Percentiles rank a stretch among this genome's conserved stretches.
Conservation (phyloP, 2,797 vertebrate genomes). For the Hipposideros larvatus region DNA sequence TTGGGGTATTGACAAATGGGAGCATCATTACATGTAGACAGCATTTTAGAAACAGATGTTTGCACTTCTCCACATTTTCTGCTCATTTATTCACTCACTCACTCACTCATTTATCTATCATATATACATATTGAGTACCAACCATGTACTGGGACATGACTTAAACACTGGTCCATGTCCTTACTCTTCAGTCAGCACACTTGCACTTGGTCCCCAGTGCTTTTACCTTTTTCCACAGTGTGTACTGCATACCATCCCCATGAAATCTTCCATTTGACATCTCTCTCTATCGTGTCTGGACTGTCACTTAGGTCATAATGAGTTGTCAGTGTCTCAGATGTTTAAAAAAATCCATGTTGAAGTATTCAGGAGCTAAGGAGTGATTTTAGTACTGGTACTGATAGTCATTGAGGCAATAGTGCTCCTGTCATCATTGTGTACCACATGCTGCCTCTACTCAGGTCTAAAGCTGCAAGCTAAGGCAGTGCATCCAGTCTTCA, state of each 20-base stretch:
- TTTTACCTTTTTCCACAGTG: neutral
- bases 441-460: neutral
- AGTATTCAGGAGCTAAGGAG: neutral
- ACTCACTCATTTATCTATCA: neutral
- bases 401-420: neutral
- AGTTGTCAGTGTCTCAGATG: neutral
- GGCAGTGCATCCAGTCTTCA: neutral
- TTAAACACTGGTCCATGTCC: neutral
- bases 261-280: neutral
- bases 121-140: neutral
- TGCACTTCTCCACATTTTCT: neutral
- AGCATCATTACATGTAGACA: neutral
- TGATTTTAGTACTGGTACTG: neutral
- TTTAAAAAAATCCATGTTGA: neutral
- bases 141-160: neutral
- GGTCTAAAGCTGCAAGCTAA: neutral
- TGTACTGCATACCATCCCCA: neutral
- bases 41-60: neutral
- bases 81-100: neutral
- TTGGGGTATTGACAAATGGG: neutral
- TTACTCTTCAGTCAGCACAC: neutral
- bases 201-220: neutral
- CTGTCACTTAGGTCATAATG: constrained; percentile 9
- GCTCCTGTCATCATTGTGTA: neutral
- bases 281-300: neutral